These are phyloP conservation scores for Oncopodura yosiiana DNA, from an alignment of 1,140 invertebrate species.

Conservation along the genomic window DNA sequence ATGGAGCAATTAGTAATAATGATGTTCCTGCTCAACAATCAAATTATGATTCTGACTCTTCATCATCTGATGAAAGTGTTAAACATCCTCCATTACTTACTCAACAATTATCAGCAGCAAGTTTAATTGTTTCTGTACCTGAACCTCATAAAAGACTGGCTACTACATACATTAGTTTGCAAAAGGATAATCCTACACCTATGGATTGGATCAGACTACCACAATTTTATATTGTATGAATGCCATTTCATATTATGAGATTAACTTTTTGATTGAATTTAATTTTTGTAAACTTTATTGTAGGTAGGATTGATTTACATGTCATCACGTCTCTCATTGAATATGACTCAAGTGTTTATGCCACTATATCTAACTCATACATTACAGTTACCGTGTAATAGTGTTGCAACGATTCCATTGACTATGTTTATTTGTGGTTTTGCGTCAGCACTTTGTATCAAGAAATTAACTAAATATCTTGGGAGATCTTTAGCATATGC, in stretches of 20 bases:
- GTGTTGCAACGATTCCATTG: constrained; percentile 74
- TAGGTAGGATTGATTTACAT: constrained; percentile 80
- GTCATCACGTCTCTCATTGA: constrained; percentile 76
- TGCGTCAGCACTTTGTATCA: constrained; percentile 59
- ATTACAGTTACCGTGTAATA: constrained; percentile 59
- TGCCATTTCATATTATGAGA: too few relatives aligned
- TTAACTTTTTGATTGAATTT: too few relatives aligned
- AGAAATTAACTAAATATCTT: constrained; percentile 53
- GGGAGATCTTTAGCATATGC: constrained; percentile 61
- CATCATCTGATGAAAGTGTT: background rate
- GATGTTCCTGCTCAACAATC: too few relatives aligned
- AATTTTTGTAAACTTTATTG: too few relatives aligned
- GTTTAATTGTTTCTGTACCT: too few relatives aligned
- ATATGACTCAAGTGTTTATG: constrained; percentile 81
- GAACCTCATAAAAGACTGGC: constrained; percentile 25
- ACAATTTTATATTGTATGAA: constrained; percentile 33
- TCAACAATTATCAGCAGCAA: too few relatives aligned
- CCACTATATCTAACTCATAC: constrained; percentile 81
- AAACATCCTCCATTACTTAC: background rate
- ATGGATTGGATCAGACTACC: too few relatives aligned
- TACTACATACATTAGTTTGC: too few relatives aligned
- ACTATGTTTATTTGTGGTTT: constrained; percentile 79
- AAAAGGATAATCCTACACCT: too few relatives aligned
- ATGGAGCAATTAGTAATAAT: too few relatives aligned
- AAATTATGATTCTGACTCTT: too few relatives aligned